These are phyloP conservation scores for Eonycteris spelaea DNA, from an alignment of 2,113 vertebrate species.

Conservation along the genomic window DNA sequence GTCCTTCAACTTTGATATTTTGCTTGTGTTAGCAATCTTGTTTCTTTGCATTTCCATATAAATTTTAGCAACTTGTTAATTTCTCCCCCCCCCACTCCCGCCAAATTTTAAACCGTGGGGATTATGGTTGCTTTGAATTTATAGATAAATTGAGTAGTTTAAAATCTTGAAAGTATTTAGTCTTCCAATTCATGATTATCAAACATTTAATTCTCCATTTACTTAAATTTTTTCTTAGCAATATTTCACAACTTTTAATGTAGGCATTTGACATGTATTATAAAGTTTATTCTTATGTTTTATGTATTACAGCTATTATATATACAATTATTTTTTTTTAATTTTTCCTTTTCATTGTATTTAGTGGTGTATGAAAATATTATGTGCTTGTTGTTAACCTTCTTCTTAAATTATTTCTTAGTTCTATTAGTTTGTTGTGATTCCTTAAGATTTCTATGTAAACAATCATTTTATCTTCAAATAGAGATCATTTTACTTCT, in stretches of 20 bases:
- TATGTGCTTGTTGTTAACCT: not conserved
- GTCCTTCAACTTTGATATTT: not conserved
- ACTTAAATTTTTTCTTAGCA: not conserved
- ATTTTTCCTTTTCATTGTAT: not conserved
- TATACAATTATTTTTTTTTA: not conserved
- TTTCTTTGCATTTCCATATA: not conserved
- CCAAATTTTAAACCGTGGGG: not conserved
- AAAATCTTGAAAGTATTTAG: not conserved
- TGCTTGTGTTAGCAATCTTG: not conserved
- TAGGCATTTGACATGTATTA: not conserved
- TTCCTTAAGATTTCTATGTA: not conserved
- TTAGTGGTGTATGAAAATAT: not conserved
- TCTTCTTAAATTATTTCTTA: not conserved
- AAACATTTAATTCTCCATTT: not conserved
- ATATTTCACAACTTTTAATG: not conserved
- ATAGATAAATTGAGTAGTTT: not conserved
- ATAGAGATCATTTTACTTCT: not conserved
- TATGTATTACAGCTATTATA: not conserved
- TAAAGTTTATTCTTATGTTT: not conserved
- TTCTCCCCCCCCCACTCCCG: too few relatives aligned
- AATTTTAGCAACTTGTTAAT: not conserved
- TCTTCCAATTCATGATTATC: not conserved
- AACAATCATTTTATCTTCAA: not conserved
- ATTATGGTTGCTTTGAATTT: not conserved
- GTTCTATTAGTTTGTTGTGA: not conserved